Conservation (phyloP, 2,888 invertebrate species). For the Coremacera marginata region DNA sequence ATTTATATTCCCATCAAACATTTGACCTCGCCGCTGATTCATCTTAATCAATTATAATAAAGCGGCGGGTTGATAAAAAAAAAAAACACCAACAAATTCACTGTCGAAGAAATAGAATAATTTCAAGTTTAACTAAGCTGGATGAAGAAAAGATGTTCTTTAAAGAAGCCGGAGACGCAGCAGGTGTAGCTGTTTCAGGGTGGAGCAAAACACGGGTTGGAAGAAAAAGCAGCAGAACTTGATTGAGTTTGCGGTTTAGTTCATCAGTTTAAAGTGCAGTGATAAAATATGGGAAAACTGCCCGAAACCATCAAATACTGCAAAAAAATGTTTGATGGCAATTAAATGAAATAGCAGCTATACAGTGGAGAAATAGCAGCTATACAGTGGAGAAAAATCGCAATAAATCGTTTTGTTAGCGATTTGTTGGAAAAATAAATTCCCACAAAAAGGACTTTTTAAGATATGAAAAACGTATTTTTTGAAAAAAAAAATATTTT, state of each 20-base stretch:
- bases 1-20: constrained; percentile 68
- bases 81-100: background rate
- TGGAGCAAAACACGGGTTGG: background rate
- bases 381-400: too few species aligned
- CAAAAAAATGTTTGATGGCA: background rate
- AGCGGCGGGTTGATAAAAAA: constrained; percentile 14
- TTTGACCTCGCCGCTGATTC: constrained; percentile 69
- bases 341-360: background rate
- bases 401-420: too few species aligned
- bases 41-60: constrained; percentile 69
- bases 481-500: too few species aligned
- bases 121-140: background rate
- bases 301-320: constrained; percentile 15
- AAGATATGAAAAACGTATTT: too few species aligned
- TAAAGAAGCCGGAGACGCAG: background rate
- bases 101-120: constrained; percentile 10
- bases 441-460: too few species aligned
- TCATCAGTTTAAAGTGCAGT: constrained; percentile 30
- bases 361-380: background rate
- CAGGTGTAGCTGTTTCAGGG: background rate
- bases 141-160: background rate
- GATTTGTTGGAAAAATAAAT: too few species aligned
- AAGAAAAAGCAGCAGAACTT: constrained; percentile 1
- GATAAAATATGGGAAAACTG: constrained; percentile 35
- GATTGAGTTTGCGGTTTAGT: constrained; percentile 16